phyloP scores from a whole-genome alignment of 2,113 vertebrate species.

The Crocuta crocuta region DNA sequence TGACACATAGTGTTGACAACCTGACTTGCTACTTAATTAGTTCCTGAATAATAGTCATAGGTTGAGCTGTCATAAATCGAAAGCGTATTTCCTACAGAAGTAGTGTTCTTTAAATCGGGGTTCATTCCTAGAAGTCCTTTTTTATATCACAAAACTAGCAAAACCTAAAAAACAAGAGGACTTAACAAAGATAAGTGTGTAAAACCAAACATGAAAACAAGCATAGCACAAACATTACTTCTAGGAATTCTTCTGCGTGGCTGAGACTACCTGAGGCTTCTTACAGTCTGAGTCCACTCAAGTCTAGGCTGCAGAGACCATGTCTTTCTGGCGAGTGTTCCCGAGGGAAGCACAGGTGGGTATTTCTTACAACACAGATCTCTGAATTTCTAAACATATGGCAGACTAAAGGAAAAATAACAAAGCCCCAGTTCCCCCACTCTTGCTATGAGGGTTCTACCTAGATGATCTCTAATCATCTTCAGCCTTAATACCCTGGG shows the following conservation, averaged over 20 bases:
- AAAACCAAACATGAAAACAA: neutral
- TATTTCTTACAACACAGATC: neutral
- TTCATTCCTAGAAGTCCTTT: constrained; percentile 33
- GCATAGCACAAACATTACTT: neutral
- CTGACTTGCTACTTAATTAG: constrained; percentile 57
- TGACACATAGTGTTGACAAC: constrained; percentile 39
- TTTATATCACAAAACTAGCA: neutral
- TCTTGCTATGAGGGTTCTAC: neutral
- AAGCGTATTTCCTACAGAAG: constrained; percentile 13
- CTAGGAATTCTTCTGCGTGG: neutral
- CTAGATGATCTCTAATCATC: neutral
- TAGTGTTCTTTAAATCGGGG: neutral
- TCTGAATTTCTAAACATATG: neutral
- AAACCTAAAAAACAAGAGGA: neutral
- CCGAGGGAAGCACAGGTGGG: neutral
- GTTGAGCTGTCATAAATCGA: neutral
- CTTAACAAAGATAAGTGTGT: constrained; percentile 28
- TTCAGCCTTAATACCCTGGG: neutral
- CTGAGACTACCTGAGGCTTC: neutral
- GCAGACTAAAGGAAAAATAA: neutral
- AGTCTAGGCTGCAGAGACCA: neutral
- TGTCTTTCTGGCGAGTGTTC: neutral
- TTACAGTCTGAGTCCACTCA: neutral
- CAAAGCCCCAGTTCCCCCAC: neutral
- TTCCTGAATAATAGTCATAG: constrained; percentile 11